Evolutionary conservation across 2,113 vertebrate species (phyloP), one percentile per base, ranked within the genome.

Genomic region (Lamprotornis superbus): DNA sequence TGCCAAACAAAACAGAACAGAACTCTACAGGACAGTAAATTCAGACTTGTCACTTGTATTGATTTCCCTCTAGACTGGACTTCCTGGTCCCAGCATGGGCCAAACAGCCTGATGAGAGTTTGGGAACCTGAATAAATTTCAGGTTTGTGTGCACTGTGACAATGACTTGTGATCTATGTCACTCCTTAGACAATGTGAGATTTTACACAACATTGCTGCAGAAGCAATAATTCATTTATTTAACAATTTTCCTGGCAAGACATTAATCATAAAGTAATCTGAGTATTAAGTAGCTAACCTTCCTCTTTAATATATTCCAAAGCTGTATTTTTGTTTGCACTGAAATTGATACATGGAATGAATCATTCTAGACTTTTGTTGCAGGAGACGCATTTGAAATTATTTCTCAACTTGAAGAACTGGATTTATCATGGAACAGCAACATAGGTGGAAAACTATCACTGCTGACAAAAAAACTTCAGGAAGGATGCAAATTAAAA

Each of bases 391-490:
- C 97, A 46, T 97, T 99, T 83, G 91, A 94, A 92, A 80, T 42
- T 21, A 30, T 98, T 49, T 98, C 98, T 59, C 95, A 98, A 14
- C 92, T 99, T 87, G 98, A 99, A 97, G 91, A 98, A 87, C 82
- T 99, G 57, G 98, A 99, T 95, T 96, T 99, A 85, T 99, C 99
- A 68, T 99, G 98, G 98, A 99, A 99, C 81, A 49, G 83, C 40
- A 94, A 97, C 13, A 89, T 99, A 6, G 98, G 99, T 33, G 98
- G 98, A 27, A 98, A 97, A 67, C 83, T 99, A 50, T 98, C 97
- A 42, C 89, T 97, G 81, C 91, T 99, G 49, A 96, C 98, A 67
- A 97, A 97, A 82, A 97, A 97, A 40, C 53, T 99, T 9, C 93
- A 61, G 21, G 93, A 94, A 31, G 95, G 88, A 27, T 97, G 93